Conservation (phyloP, 92 coral and sea anemone genomes). For the Porites lobata region DNA sequence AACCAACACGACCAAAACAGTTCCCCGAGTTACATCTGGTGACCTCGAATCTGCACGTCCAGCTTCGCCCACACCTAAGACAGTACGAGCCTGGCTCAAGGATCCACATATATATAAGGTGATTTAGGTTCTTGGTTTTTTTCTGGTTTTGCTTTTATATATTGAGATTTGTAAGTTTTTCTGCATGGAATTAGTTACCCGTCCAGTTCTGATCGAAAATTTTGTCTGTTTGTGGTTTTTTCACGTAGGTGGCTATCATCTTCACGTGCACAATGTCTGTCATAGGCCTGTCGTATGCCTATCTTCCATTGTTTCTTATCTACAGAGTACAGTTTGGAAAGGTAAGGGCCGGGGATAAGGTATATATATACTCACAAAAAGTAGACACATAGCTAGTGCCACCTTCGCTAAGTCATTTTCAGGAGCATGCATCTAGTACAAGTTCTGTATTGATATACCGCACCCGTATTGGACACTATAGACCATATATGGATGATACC, state of each 20-base stretch:
- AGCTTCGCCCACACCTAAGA: not conserved
- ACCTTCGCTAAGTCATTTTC: too few species aligned
- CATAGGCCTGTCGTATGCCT: not conserved
- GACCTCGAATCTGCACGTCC: not conserved
- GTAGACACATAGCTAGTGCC: too few species aligned
- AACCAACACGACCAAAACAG: too few species aligned
- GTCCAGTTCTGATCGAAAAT: not conserved
- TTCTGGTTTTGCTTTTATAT: too few species aligned
- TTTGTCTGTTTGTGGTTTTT: not conserved
- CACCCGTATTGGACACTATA: too few species aligned
- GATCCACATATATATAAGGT: not conserved
- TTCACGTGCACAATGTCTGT: not conserved
- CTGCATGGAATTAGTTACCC: too few species aligned
- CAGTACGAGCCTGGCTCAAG: conserved; percentile 11
- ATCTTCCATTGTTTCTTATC: conserved; percentile 20
- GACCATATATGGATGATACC: too few species aligned
- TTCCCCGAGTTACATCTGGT: not conserved
- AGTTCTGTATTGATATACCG: too few species aligned
- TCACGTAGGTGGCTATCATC: not conserved
- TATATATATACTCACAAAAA: too few species aligned
- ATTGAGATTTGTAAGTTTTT: not conserved
- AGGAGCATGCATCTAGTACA: too few species aligned
- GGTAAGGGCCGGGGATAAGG: not conserved
- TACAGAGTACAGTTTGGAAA: not conserved
- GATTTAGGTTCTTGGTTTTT: not conserved